Base-by-base conservation (phyloP, 2,113 vertebrate species). In the Todiramphus saurophagus region DNA sequence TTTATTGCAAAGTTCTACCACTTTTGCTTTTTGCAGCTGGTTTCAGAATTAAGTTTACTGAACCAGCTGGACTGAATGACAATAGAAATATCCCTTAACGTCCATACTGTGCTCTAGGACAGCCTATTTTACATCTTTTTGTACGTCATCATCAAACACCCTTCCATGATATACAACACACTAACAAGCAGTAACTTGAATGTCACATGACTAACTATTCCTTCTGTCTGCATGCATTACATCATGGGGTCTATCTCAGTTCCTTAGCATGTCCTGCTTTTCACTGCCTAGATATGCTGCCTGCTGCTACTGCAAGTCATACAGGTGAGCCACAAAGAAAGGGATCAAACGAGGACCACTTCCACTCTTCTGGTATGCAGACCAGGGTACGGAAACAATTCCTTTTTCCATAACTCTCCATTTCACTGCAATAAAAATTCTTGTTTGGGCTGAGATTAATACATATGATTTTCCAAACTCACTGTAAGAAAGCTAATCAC, bases 161-260 rank as follows among this genome's bases (percentile, higher is more conserved):
- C 24, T 66, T 27, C 58, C 48, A 27, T 11, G 37, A 35, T 5
- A 53, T 0, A 31, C 5, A 44, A n/a, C 28, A 43, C 0, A 0
- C 39, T 68, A 85, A 51, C 39, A 10, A 60, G n/a, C 2, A 85
- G 75, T 43, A 84, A 4, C 10, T 7, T 7, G 16, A 35, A 12
- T 23, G 48, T 51, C 7, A 1, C 8, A 20, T 20, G 37, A 33
- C n/a, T 59, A 24, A 37, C 33, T 55, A 0, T 3, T 82, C 56
- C 51, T 59, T 17, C 60, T 64, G 37, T 28, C 33, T 73, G 53
- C 19, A 2, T 1, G 8, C 13, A 6, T 13, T 33, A 16, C 27
- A 9, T 10, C 28, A 37, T 1, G 43, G 25, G 59, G 17, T 5
- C 55, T 43, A 6, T 21, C 78, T 23, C 46, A 37, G 39, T 10